A percentile compares a stretch with the other conserved stretches of the same genome.
Evolutionary conservation across 2,797 vertebrate genomes (phyloP).

Genomic region (Scolopax bukidnonensis): DNA sequence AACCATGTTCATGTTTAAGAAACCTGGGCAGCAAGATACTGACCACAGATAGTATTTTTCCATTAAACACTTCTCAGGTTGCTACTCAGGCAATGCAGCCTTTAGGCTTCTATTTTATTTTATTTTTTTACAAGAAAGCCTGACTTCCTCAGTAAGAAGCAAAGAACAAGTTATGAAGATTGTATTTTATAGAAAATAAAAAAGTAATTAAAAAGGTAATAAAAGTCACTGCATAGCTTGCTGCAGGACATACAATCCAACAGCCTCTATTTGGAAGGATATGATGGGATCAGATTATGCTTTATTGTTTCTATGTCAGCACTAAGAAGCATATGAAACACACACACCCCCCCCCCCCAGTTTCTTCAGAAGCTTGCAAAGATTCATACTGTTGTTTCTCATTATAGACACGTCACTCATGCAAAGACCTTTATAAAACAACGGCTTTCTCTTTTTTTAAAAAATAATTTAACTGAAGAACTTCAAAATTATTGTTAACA

Average conservation of each 20-base stretch:
- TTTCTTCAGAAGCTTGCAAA: neutral
- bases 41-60: neutral
- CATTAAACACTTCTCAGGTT: neutral
- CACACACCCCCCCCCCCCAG: no score
- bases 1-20: neutral
- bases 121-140: neutral
- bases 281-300: neutral
- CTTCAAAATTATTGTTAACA: neutral
- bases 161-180: neutral
- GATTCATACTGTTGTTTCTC: neutral
- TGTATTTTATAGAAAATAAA: conserved; percentile 31
- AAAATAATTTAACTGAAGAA: neutral
- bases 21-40: neutral
- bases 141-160: neutral
- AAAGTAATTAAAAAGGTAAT: conserved; percentile 45
- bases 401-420: neutral
- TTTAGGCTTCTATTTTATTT: neutral
- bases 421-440: neutral
- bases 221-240: neutral
- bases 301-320: neutral
- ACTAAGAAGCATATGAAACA: neutral
- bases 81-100: neutral
- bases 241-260: neutral
- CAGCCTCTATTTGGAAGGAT: neutral
- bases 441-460: neutral